These are phyloP conservation scores for Leptobrachium leishanense DNA, from an alignment of 2,113 vertebrate genomes.

Conservation along the genomic window DNA sequence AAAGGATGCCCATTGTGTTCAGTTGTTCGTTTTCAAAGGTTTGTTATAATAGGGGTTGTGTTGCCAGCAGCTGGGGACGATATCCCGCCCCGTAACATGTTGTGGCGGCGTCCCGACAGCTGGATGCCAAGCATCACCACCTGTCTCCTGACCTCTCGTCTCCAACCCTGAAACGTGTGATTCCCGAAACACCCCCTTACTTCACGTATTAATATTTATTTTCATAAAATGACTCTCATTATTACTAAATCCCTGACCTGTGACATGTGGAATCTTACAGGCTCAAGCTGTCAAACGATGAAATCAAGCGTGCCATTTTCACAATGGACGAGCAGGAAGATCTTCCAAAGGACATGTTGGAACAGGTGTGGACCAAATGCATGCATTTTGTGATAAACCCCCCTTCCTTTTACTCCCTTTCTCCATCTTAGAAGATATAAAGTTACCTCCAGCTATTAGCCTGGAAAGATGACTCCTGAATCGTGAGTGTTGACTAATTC, in stretches of 20 bases:
- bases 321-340: conserved; percentile 98
- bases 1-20: too few relatives aligned
- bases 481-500: conserved; percentile 17
- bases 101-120: too few relatives aligned
- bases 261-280: conserved; percentile 62
- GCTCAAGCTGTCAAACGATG: conserved; percentile 94
- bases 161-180: neutral
- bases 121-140: neutral
- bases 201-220: too few relatives aligned
- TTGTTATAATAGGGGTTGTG: too few relatives aligned
- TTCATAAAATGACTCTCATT: too few relatives aligned
- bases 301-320: conserved; percentile 95
- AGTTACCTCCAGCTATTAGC: neutral
- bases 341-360: conserved; percentile 97
- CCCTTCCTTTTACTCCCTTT: neutral
- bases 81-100: too few relatives aligned
- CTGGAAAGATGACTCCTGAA: neutral
- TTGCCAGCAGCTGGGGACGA: too few relatives aligned
- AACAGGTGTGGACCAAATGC: conserved; percentile 78
- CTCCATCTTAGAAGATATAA: neutral
- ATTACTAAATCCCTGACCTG: neutral
- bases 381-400: neutral
- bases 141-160: neutral
- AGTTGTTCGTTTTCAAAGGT: too few relatives aligned
- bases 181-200: too few relatives aligned